Percentiles rank a stretch among this genome's conserved stretches.
phyloP scores from a whole-genome alignment of 2,888 invertebrate genomes.

The Coenonympha glycerion region DNA sequence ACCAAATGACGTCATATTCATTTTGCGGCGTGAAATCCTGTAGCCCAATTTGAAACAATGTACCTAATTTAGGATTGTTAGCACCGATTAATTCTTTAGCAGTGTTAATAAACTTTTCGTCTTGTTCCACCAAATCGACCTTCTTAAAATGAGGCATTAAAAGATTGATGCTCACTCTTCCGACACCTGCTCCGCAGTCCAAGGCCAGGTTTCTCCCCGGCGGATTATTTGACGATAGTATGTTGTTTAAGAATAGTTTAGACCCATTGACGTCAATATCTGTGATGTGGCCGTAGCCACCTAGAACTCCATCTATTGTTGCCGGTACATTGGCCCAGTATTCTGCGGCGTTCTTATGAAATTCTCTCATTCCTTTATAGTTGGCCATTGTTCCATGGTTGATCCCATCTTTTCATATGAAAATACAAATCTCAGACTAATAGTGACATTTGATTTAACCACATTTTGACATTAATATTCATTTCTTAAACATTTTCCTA shows the following conservation, averaged over 20 bases:
- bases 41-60: conserved; percentile 82
- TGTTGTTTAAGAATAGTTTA: conserved; percentile 80
- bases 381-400: too few species aligned
- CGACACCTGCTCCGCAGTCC: conserved; percentile 99
- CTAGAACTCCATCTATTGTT: conserved; percentile 94
- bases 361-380: conserved; percentile 19
- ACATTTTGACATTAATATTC: not conserved
- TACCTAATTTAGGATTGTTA: conserved; percentile 76
- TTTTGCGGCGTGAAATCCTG: conserved; percentile 88
- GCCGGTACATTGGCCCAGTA: conserved; percentile 93
- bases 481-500: not conserved
- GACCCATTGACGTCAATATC: conserved; percentile 92
- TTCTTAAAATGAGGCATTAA: conserved; percentile 85
- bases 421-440: too few species aligned
- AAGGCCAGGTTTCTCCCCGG: conserved; percentile 81
- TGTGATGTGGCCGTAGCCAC: conserved; percentile 92
- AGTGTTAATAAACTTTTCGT: conserved; percentile 85
- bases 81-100: conserved; percentile 74
- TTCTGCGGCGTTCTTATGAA: conserved; percentile 83
- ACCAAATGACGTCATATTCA: conserved; percentile 95
- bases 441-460: not conserved
- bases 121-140: conserved; percentile 95
- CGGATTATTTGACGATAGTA: conserved; percentile 54
- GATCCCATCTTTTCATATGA: too few species aligned
- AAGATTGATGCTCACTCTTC: conserved; percentile 90